phyloP scores from a whole-genome alignment of 1,140 invertebrate species.

The Camponotus pennsylvanicus region DNA sequence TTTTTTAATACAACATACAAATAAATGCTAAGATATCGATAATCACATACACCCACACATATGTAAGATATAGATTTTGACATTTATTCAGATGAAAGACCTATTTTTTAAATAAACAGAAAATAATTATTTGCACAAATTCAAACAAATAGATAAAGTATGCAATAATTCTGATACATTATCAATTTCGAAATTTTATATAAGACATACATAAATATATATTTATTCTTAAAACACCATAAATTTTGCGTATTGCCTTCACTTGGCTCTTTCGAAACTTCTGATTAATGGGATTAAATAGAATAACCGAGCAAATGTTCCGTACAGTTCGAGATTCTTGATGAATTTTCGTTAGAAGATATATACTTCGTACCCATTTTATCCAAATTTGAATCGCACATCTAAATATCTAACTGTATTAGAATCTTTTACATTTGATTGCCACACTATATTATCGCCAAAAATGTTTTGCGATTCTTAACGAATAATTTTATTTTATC shows the following conservation, averaged over 20 bases:
- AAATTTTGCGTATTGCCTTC: constrained; percentile 7
- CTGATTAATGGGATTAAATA: not conserved
- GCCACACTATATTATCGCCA: not conserved
- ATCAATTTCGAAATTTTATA: constrained; percentile 6
- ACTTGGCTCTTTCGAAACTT: constrained; percentile 13
- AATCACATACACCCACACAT: not conserved
- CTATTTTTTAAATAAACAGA: not conserved
- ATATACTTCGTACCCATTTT: not conserved
- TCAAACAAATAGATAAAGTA: not conserved
- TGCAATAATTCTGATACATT: not conserved
- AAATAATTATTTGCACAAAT: not conserved
- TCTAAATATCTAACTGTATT: constrained; percentile 6
- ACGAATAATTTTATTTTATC: not conserved
- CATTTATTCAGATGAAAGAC: not conserved
- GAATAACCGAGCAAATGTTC: constrained; percentile 34
- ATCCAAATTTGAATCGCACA: constrained; percentile 14
- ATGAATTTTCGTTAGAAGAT: not conserved
- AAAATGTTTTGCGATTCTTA: not conserved
- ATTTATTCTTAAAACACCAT: not conserved
- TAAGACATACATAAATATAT: not conserved
- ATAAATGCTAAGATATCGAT: not conserved
- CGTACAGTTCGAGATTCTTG: constrained; percentile 34
- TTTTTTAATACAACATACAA: not conserved
- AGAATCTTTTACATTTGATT: constrained; percentile 13
- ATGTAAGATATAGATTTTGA: constrained; percentile 9